Evolutionary conservation across 2,888 invertebrate species (phyloP), one percentile per base, ranked within the genome.

Genomic region (Amphipyra tragopoginis): DNA sequence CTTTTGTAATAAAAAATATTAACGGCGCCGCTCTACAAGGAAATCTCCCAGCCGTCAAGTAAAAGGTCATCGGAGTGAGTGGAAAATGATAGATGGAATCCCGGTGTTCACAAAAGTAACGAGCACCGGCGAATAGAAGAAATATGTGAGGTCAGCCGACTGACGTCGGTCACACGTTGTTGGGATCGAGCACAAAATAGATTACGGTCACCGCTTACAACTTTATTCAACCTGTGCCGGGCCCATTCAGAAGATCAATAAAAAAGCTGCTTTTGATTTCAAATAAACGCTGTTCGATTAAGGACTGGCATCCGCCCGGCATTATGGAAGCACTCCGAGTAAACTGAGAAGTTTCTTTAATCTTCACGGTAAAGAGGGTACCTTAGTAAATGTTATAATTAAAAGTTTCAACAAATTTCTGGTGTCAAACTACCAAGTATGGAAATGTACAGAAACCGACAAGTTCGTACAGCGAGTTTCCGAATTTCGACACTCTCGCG

Each of bases 61-160:
- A 82, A 86, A 88, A 88, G 86, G 86, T 85, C 88, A 86, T 84
- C 80, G 85, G 83, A 80, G 84, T 79, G 80, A 77, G 77, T 81
- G 79, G 80, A 88, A 89, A 87, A 92, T 93, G 91, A 92, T 91
- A 86, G 89, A 92, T 91, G 90, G 85, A 82, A 81, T 81, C 84
- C 76, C 83, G 83, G 84, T 84, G 86, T 82, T 85, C 86, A 86
- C 87, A 88, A 89, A 89, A 89, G 88, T 90, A 88, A 88, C 88
- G 87, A 91, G 81, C 82, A 77, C 74, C 78, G 75, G 79, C 81
- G 81, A 88, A 87, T 86, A 81, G 82, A 83, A 86, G 86, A 88
- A 87, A 90, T 86, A 87, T 86, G 87, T 86, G 89, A 90, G 90
- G 89, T 91, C 90, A 87, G 85, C 86, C 86, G 86, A 81, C 83